Evolutionary conservation across 2,888 invertebrate species (phyloP), one percentile per base, ranked within the genome.

Genomic region (Muschampia plurimacula): DNA sequence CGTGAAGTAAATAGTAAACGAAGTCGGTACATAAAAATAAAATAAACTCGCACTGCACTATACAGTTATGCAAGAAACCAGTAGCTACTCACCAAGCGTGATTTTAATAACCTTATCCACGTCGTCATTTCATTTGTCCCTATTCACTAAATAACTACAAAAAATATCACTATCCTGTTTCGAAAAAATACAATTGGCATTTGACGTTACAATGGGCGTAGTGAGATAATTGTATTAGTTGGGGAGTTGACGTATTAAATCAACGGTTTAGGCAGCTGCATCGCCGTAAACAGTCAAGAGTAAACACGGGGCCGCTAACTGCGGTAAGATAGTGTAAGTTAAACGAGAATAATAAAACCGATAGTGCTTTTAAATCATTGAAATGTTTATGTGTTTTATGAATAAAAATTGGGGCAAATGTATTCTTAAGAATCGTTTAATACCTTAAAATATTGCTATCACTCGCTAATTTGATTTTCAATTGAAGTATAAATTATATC

Each of bases 211-310:
- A 65, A 65, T 59, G 49, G 59, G 65, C 65, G 65, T 66, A 39
- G 22, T 36, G 57, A 65, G 65, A 66, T 71, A 66, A 71, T 71
- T 71, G 59, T 70, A 65, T 22, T 15, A 66, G 69, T 57, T 64
- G 15, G 66, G 66, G 66, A 66, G 49, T 65, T 60, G 28, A 55
- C 64, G 39, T 60, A 60, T 49, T 36, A 46, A 13, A 60, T 49
- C 46, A 46, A 13, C 59, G 65, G 71, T 66, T 65, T 60, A 66
- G 65, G 66, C 71, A 71, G 71, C 65, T 71, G 71, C 71, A 15
- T 13, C 44, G 32, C 9, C 13, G 57, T 44, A 55, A 46, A 65
- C 32, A 67, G 57, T 59, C 59, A 59, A 52, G 15, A 49, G 62
- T 69, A 60, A 46, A 69, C 36, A 69, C 46, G 64, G 57, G 70